Evolutionary conservation across 2,113 vertebrate species (phyloP).

Genomic region (Chloroceryle aenea): DNA sequence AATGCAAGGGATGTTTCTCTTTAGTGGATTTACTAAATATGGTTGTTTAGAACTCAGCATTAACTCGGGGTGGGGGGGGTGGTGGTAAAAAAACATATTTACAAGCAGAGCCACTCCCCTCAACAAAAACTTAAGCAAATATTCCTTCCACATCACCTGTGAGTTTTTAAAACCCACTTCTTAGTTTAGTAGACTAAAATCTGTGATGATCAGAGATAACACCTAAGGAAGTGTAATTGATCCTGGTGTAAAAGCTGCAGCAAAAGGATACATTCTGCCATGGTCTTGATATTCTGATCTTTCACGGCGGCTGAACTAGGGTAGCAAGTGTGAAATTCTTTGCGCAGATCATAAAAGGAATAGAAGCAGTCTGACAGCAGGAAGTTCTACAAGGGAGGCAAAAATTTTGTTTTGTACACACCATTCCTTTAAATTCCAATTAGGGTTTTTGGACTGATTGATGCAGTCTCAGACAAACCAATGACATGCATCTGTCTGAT

Average conservation of each 20-base stretch:
- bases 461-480: not conserved
- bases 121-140: not conserved
- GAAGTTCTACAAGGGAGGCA: constrained; percentile 82
- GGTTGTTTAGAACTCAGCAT: not conserved
- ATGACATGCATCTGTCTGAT: no score
- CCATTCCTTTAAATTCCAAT: not conserved
- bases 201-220: not conserved
- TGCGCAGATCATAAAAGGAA: constrained; percentile 91
- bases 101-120: not conserved
- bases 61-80: not conserved
- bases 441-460: not conserved
- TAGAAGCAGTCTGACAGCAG: constrained; percentile 92
- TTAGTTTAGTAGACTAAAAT: not conserved
- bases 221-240: not conserved
- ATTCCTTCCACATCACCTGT: not conserved
- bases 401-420: not conserved
- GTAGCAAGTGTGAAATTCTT: constrained; percentile 89
- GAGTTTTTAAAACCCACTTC: not conserved
- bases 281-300: constrained; percentile 85
- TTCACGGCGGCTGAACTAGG: constrained; percentile 79
- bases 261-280: constrained; percentile 92
- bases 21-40: not conserved
- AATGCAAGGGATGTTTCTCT: not conserved
- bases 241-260: not conserved
- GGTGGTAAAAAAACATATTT: no score